Conservation (phyloP, 1,140 invertebrate genomes). For the Drosophila trapezifrons region DNA sequence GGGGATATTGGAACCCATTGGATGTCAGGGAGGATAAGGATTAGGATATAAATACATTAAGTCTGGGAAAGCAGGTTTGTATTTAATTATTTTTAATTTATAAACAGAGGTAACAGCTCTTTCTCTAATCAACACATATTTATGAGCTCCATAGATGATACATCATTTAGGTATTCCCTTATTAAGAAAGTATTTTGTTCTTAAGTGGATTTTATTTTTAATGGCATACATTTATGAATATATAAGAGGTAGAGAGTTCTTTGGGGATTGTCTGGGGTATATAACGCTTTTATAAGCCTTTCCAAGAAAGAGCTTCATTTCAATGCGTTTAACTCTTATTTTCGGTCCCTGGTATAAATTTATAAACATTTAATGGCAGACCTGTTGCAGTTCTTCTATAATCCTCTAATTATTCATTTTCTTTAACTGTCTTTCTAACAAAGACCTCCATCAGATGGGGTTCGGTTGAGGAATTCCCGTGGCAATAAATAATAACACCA, state of each 20-base stretch:
- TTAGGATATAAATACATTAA: no score
- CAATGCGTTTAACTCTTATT: no score
- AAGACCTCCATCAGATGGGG: not conserved
- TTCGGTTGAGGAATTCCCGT: not conserved
- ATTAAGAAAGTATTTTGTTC: not conserved
- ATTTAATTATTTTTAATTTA: not conserved
- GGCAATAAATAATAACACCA: conserved; percentile 23
- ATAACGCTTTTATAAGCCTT: not conserved
- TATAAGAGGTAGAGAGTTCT: not conserved
- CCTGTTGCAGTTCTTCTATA: not conserved
- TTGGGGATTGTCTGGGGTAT: not conserved
- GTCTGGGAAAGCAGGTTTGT: no score
- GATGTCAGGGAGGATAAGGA: not conserved
- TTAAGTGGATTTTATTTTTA: not conserved
- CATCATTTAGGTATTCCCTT: not conserved
- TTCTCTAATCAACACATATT: no score
- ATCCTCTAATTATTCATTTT: conserved; percentile 11
- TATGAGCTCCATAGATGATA: not conserved
- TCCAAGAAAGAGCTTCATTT: not conserved
- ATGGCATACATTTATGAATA: not conserved
- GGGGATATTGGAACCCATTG: not conserved
- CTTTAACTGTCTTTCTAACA: not conserved
- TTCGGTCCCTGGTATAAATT: not conserved
- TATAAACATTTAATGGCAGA: not conserved
- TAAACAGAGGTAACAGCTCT: no score